phyloP scores from a whole-genome alignment of 2,113 vertebrate species.

The Maccullochella peelii region DNA sequence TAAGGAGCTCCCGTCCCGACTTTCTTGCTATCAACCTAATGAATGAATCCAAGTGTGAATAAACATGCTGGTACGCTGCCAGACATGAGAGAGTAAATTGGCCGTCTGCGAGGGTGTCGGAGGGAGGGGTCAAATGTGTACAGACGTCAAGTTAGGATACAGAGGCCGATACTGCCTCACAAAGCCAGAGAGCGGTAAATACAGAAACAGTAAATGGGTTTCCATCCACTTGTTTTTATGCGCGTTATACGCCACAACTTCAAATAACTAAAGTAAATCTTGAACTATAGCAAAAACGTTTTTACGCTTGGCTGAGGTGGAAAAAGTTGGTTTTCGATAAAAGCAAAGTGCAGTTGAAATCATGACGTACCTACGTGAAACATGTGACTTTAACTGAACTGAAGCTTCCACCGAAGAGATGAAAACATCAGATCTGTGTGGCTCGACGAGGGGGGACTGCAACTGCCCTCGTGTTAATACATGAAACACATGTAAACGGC shows the following conservation, averaged over 20 bases:
- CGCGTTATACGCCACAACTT: no score
- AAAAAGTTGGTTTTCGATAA: not conserved
- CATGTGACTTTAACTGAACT: no score
- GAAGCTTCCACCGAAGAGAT: not conserved
- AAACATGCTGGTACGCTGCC: not conserved
- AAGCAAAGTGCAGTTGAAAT: not conserved
- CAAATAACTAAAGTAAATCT: not conserved
- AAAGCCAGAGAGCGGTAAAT: not conserved
- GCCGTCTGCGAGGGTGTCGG: no score
- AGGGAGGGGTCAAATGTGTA: not conserved
- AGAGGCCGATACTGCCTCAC: no score
- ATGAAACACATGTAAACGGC: no score
- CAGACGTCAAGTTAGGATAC: not conserved
- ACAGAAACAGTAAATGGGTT: not conserved
- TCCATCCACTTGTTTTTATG: not conserved
- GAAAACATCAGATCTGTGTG: not conserved
- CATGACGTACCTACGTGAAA: no score
- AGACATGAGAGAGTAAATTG: conserved; percentile 12
- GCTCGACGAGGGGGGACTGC: no score
- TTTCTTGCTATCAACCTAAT: conserved; percentile 65
- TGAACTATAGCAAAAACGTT: not conserved
- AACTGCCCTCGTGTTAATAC: no score
- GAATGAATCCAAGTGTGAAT: conserved; percentile 46
- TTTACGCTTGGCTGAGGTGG: not conserved
- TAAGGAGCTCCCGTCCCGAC: conserved; percentile 60